A percentile compares a stretch with the other conserved stretches of the same genome.
phyloP scores from a whole-genome alignment of 1,140 invertebrate genomes.

The Luehdorfia chinensis region DNA sequence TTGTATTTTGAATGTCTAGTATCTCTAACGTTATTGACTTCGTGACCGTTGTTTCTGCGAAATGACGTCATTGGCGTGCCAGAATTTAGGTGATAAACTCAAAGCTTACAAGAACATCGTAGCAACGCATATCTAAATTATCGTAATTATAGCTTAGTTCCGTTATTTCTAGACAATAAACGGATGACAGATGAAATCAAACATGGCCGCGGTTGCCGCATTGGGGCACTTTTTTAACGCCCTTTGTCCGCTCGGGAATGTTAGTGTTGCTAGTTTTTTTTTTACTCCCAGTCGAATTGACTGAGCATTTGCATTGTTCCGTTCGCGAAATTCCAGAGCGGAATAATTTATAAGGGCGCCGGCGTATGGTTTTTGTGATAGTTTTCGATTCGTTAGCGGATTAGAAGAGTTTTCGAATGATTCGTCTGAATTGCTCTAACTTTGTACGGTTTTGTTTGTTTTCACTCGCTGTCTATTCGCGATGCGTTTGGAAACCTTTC shows the following conservation, averaged over 20 bases:
- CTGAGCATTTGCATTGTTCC: conserved; percentile 59
- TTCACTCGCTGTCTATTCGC: conserved; percentile 15
- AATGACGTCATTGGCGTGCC: no score
- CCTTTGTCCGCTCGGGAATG: conserved; percentile 41
- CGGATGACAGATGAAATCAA: conserved; percentile 23
- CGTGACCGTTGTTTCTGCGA: no score
- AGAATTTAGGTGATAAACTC: no score
- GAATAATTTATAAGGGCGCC: conserved; percentile 56
- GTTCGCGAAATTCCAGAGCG: conserved; percentile 43
- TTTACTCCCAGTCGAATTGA: conserved; percentile 42
- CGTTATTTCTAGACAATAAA: conserved; percentile 17
- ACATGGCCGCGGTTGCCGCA: conserved; percentile 22
- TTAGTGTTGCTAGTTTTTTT: conserved; percentile 58
- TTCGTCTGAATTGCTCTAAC: conserved; percentile 20
- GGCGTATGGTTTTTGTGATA: conserved; percentile 26
- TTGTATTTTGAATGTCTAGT: no score
- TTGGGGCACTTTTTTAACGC: conserved; percentile 41
- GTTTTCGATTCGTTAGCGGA: conserved; percentile 46
- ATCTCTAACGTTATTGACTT: no score
- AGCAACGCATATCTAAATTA: no score
- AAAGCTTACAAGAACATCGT: no score
- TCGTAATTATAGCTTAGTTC: no score
- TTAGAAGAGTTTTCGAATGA: conserved; percentile 46
- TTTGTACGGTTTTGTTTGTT: conserved; percentile 18
- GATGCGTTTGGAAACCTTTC: conserved; percentile 14